Evolutionary conservation across 64 coral and sea anemone genomes (phyloP).

Genomic region (Trachythela sp.): DNA sequence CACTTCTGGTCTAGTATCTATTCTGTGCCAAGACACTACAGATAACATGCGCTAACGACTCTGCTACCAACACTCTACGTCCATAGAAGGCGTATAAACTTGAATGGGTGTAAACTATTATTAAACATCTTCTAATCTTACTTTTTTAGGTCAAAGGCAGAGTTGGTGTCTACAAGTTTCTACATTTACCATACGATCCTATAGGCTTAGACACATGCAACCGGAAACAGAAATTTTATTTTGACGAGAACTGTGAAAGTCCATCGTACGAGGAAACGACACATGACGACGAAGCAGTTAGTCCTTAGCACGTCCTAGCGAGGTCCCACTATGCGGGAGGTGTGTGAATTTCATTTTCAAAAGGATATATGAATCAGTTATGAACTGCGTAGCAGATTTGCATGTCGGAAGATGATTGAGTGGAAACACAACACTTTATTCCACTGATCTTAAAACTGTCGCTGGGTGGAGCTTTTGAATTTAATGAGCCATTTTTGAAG

Average conservation of each 20-base stretch:
- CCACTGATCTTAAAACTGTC: too few relatives aligned
- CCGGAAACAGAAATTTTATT: not conserved
- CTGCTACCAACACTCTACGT: too few relatives aligned
- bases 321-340: not conserved
- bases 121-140: not conserved
- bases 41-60: too few relatives aligned
- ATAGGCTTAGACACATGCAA: not conserved
- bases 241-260: not conserved
- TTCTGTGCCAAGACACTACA: too few relatives aligned
- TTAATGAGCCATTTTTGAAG: too few relatives aligned
- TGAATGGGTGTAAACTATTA: not conserved
- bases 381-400: too few relatives aligned
- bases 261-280: not conserved
- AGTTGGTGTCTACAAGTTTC: conserved; percentile 15
- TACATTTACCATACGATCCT: conserved; percentile 12
- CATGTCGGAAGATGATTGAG: too few relatives aligned
- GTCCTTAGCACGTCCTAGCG: not conserved
- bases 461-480: too few relatives aligned
- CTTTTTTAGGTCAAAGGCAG: not conserved
- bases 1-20: too few relatives aligned
- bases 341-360: not conserved
- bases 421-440: too few relatives aligned
- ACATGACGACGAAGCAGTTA: not conserved
- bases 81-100: not conserved
- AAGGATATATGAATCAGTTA: not conserved